Conservation (phyloP, 2,888 invertebrate genomes). For the Gandaritis pyraliata region DNA sequence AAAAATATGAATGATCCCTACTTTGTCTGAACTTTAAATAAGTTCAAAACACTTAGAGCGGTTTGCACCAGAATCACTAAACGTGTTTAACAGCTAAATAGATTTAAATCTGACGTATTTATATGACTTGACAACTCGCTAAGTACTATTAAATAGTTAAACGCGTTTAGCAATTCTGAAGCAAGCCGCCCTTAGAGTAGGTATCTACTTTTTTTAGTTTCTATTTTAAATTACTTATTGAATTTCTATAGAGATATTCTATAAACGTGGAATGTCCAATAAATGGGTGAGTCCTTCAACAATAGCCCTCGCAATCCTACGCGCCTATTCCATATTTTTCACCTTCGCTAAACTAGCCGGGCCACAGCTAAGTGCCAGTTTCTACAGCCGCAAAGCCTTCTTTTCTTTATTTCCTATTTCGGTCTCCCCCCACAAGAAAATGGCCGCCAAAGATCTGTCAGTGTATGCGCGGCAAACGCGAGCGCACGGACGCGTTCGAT, state of each 20-base stretch:
- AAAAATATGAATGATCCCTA: no score
- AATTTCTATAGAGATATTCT: neutral
- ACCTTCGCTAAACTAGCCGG: slow-evolving; percentile 21
- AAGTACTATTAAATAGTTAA: no score
- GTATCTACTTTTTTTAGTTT: no score
- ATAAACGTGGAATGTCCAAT: neutral
- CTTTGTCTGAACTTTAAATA: no score
- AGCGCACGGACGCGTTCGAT: slow-evolving; percentile 59
- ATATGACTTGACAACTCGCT: no score
- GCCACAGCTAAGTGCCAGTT: slow-evolving; percentile 20
- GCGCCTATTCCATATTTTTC: slow-evolving; percentile 31
- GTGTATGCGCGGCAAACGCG: slow-evolving; percentile 72
- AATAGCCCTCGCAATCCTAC: slow-evolving; percentile 28
- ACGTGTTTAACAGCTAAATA: no score
- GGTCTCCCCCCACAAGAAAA: slow-evolving; percentile 76
- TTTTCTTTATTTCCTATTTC: slow-evolving; percentile 74
- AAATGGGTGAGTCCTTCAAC: slow-evolving; percentile 23
- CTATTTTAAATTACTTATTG: no score
- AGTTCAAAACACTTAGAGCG: no score
- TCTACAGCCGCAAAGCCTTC: slow-evolving; percentile 54
- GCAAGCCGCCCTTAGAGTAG: no score
- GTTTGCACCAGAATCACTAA: no score
- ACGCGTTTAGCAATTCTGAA: no score
- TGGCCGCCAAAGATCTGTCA: slow-evolving; percentile 65
- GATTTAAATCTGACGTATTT: no score